phyloP scores from a whole-genome alignment of 2,888 invertebrate genomes.

The Siphlonurus alternatus region DNA sequence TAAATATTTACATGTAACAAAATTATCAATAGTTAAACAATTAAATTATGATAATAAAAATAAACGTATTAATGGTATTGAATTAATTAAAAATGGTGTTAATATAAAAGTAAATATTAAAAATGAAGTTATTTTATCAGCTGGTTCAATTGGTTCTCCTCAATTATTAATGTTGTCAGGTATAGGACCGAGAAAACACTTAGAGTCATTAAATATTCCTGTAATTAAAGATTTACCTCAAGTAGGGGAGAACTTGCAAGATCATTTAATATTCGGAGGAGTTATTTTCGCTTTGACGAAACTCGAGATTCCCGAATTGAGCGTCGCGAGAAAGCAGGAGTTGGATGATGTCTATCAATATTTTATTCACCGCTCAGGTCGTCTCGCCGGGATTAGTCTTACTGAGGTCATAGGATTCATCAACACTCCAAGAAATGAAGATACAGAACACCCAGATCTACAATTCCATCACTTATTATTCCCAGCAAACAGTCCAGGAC shows the following conservation, averaged over 20 bases:
- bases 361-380: slow-evolving; percentile 38
- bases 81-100: slow-evolving; percentile 40
- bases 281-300: slow-evolving; percentile 54
- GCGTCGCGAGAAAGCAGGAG: slow-evolving; percentile 45
- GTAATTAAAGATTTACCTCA: slow-evolving; percentile 38
- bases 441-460: slow-evolving; percentile 51
- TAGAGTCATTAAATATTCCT: slow-evolving; percentile 39
- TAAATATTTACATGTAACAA: slow-evolving; percentile 17
- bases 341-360: slow-evolving; percentile 44
- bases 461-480: slow-evolving; percentile 59
- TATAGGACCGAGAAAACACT: slow-evolving; percentile 47
- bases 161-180: slow-evolving; percentile 79
- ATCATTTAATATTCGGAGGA: slow-evolving; percentile 68
- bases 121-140: slow-evolving; percentile 69
- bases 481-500: slow-evolving; percentile 57
- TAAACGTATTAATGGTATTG: slow-evolving; percentile 37
- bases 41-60: slow-evolving; percentile 36
- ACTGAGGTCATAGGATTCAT: slow-evolving; percentile 22
- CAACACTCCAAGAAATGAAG: not conserved
- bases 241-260: slow-evolving; percentile 67
- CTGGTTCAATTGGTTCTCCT: slow-evolving; percentile 69
- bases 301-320: slow-evolving; percentile 26
- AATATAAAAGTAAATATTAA: slow-evolving; percentile 39
- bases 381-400: slow-evolving; percentile 56
- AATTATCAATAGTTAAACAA: slow-evolving; percentile 32